A percentile compares a stretch with the other conserved stretches of the same genome.
These are phyloP conservation scores for Scaptomyza polygonia DNA, from an alignment of 2,888 invertebrate species.

Conservation along the genomic window DNA sequence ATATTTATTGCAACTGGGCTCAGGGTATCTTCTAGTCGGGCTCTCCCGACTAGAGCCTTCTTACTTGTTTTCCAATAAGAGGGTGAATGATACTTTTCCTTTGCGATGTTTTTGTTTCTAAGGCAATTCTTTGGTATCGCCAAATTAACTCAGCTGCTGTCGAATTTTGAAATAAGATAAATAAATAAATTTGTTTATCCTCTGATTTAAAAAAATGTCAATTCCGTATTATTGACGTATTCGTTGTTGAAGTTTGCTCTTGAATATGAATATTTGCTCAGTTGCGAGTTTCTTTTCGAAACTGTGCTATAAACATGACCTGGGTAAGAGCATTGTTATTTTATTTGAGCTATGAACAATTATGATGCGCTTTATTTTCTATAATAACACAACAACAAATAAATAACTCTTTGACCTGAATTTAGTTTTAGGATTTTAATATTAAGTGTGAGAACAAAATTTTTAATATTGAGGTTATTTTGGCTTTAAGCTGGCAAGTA, in stretches of 20 bases:
- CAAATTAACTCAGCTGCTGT: conserved; percentile 12
- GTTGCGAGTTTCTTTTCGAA: not conserved
- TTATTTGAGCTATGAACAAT: not conserved
- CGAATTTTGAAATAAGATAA: no score
- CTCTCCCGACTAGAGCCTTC: no score
- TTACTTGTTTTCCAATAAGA: conserved; percentile 1
- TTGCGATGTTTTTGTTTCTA: conserved; percentile 10
- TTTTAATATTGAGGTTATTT: not conserved
- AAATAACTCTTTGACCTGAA: no score
- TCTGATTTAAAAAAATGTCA: no score
- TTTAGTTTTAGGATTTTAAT: no score
- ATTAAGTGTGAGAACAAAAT: not conserved
- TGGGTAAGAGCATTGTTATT: not conserved
- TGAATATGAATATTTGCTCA: not conserved
- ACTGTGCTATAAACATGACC: not conserved
- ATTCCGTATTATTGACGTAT: no score
- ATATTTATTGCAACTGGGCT: no score
- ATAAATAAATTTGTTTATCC: no score
- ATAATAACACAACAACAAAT: no score
- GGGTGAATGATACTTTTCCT: conserved; percentile 26
- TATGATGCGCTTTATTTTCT: no score
- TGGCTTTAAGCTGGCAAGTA: not conserved
- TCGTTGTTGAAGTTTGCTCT: not conserved
- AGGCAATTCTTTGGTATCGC: not conserved
- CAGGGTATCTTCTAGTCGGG: no score